Percentiles rank a stretch among this genome's conserved stretches.
phyloP scores from a whole-genome alignment of 2,113 vertebrate species.

The Alligator sinensis region DNA sequence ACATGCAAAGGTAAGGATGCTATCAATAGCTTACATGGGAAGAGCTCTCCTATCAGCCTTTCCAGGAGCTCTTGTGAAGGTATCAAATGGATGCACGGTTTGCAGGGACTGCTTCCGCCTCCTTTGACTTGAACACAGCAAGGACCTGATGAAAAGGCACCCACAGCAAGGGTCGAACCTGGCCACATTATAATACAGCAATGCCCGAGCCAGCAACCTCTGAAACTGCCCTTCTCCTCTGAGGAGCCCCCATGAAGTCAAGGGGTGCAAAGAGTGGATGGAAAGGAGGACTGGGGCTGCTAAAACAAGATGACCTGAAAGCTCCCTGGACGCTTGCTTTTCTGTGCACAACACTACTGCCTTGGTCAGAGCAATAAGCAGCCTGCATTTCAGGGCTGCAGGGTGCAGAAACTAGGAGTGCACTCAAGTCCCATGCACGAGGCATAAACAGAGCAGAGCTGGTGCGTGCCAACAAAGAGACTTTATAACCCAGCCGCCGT shows the following conservation, averaged over 20 bases:
- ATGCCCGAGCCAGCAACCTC: not conserved
- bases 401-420: too few species aligned
- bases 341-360: too few species aligned
- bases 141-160: not conserved
- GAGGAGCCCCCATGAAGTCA: not conserved
- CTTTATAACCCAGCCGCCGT: not conserved
- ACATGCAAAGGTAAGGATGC: not conserved
- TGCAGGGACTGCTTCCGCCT: not conserved
- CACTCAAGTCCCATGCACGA: too few species aligned
- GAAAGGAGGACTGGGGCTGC: too few species aligned
- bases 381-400: too few species aligned
- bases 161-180: not conserved
- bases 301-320: too few species aligned
- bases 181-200: not conserved
- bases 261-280: too few species aligned
- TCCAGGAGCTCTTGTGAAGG: not conserved
- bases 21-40: not conserved
- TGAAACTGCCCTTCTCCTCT: not conserved
- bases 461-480: too few species aligned
- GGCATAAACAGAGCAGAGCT: too few species aligned
- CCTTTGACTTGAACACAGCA: not conserved
- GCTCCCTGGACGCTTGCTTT: too few species aligned
- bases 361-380: too few species aligned
- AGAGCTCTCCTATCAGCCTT: rapidly evolving
- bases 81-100: not conserved